phyloP scores from a whole-genome alignment of 2,888 invertebrate species.

The Ichneumon xanthorius region DNA sequence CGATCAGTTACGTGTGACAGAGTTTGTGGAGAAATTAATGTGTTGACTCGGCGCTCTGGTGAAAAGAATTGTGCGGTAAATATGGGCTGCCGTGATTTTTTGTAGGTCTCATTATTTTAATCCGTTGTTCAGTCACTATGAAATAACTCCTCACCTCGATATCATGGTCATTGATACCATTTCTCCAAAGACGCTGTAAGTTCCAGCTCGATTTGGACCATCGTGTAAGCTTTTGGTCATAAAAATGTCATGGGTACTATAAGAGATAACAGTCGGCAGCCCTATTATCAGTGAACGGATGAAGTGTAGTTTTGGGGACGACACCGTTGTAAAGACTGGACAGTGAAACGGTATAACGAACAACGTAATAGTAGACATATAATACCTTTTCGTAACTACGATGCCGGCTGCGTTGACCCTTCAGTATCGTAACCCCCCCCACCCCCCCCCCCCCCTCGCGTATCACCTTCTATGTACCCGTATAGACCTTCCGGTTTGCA shows the following conservation, averaged over 20 bases:
- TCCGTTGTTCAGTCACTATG: background rate
- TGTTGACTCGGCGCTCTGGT: too few species aligned
- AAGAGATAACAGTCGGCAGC: background rate
- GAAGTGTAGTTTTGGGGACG: background rate
- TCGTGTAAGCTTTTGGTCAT: background rate
- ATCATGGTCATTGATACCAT: background rate
- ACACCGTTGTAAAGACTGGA: background rate
- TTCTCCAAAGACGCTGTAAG: background rate
- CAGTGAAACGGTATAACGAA: conserved; percentile 3
- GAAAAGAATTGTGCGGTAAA: too few species aligned
- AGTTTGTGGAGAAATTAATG: too few species aligned
- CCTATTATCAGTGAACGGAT: background rate
- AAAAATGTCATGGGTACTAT: background rate
- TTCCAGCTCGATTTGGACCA: background rate
- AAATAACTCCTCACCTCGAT: background rate
- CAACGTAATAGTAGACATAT: background rate
- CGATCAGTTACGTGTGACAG: too few species aligned
- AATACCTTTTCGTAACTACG: background rate
- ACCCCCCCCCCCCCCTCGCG: background rate
- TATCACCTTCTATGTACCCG: background rate
- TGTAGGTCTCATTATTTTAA: too few species aligned
- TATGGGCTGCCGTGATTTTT: too few species aligned
- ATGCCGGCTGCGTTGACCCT: conserved; percentile 13
- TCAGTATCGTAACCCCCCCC: background rate
- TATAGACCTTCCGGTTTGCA: background rate